phyloP scores from a whole-genome alignment of 2,113 vertebrate species.

The Oncorhynchus masou region DNA sequence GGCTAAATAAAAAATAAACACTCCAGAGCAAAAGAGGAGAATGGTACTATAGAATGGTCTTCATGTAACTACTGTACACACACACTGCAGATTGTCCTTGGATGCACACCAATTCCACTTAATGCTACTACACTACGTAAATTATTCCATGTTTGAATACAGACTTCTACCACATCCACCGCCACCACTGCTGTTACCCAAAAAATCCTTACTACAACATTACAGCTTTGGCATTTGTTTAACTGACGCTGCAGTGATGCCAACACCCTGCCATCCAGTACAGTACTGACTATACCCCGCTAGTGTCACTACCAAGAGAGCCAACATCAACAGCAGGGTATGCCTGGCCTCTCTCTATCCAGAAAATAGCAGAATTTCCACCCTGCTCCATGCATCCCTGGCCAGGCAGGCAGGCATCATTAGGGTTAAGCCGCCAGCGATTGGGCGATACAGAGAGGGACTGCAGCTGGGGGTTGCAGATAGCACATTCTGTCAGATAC shows the following conservation, averaged over 20 bases:
- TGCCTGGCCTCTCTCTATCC: too few species aligned
- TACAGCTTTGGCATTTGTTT: too few species aligned
- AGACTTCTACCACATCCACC: too few species aligned
- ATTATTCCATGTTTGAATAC: not conserved
- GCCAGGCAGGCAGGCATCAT: conserved; percentile 46
- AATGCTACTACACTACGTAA: not conserved
- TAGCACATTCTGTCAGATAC: conserved; percentile 76
- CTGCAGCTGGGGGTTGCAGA: conserved; percentile 79
- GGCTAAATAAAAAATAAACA: not conserved
- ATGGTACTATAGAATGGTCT: too few species aligned
- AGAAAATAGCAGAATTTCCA: conserved; percentile 45
- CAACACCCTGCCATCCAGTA: too few species aligned
- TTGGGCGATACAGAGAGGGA: conserved; percentile 68
- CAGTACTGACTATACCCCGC: conserved; percentile 5
- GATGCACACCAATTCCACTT: not conserved
- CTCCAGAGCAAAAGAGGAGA: not conserved
- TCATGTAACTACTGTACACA: not conserved
- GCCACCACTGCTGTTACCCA: not conserved
- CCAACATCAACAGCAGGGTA: conserved; percentile 35
- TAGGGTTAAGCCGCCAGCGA: conserved; percentile 74
- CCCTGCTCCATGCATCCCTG: conserved; percentile 33
- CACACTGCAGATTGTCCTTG: not conserved
- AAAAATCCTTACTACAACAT: too few species aligned
- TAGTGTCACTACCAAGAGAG: conserved; percentile 29
- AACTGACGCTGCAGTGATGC: too few species aligned